Evolutionary conservation across 2,888 invertebrate genomes (phyloP), one percentile per base, ranked within the genome.

Genomic region (Scaptomyza cyrtandrae): DNA sequence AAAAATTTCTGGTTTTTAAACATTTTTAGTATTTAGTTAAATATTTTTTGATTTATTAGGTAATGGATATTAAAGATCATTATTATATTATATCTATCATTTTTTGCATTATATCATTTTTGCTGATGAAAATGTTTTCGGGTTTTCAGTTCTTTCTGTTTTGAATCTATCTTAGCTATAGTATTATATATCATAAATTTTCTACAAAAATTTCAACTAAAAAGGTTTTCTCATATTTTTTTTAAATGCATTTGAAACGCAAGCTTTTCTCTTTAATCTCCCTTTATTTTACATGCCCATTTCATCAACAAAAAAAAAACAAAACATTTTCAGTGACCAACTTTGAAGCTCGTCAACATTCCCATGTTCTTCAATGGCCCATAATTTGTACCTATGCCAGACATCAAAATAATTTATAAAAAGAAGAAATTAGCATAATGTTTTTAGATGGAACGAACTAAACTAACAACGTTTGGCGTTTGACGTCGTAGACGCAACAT

Each of bases 401-500:
- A 45, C 57, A 69, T 27, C 41, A 31, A 24, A 49, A 53, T 46
- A 45, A 41, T 41, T 16, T 16, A 10, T 41, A 41, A 16, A 16
- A 39, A 39, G 35, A 14, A 46, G 48, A 69, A 71, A 79, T 83
- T 83, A 61, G 65, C 83, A 83, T 83, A 87, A 79, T 79, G 86
- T 83, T 85, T 83, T 74, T 65, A 64, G 65, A 71, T 58, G 60
- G 61, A 61, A 65, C 45, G 59, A 61, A 58, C 67, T 63, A 71
- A 83, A 71, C 71, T 72, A 70, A 49, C 44, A 55, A 63, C 45
- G 50, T 52, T 52, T 48, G 64, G 16, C 39, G 9, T 9, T 16
- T 57, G 55, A 24, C 50, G 24, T 4, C 24, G 66, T 55, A 77
- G 83, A 83, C 81, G 71, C 64, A 78, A 79, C 69, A 71, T 78